A percentile compares a stretch with the other conserved stretches of the same genome.
Evolutionary conservation across 2,113 vertebrate genomes (phyloP).

Genomic region (Boleophthalmus pectinirostris): DNA sequence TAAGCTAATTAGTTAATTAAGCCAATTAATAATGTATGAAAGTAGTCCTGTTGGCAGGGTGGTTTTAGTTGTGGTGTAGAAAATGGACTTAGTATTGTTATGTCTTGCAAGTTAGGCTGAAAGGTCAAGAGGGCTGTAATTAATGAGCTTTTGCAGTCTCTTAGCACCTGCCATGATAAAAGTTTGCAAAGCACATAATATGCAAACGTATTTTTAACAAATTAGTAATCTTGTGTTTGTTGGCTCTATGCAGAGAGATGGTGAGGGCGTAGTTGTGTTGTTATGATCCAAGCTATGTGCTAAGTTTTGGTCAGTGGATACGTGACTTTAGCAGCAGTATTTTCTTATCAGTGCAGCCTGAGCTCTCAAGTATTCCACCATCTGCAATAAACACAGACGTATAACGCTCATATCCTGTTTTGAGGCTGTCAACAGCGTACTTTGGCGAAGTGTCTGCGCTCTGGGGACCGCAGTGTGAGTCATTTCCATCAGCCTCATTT

Average conservation of each 20-base stretch:
- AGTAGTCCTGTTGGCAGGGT: neutral
- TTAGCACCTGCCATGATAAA: slow-evolving; percentile 23
- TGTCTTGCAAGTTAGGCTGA: slow-evolving; percentile 18
- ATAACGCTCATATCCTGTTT: slow-evolving; percentile 77
- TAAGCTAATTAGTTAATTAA: neutral
- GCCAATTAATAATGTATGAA: too few species aligned
- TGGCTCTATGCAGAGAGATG: neutral
- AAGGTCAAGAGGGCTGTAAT: slow-evolving; percentile 40
- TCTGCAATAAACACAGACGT: slow-evolving; percentile 70
- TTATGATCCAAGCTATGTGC: slow-evolving; percentile 1
- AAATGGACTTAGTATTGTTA: neutral
- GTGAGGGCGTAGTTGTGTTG: neutral
- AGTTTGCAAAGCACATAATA: slow-evolving; percentile 30
- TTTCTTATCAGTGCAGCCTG: slow-evolving; percentile 62
- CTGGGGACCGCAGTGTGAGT: slow-evolving; percentile 69
- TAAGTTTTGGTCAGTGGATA: slow-evolving; percentile 24
- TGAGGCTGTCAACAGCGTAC: slow-evolving; percentile 76
- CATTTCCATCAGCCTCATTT: slow-evolving; percentile 77
- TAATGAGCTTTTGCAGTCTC: slow-evolving; percentile 34
- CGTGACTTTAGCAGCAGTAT: slow-evolving; percentile 48
- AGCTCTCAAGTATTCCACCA: slow-evolving; percentile 64
- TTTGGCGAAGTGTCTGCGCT: slow-evolving; percentile 63
- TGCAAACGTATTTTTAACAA: slow-evolving; percentile 9
- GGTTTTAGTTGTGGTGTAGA: neutral
- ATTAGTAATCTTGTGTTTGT: neutral